Conservation (phyloP, 2,888 invertebrate genomes). For the Phaonia tiefii region DNA sequence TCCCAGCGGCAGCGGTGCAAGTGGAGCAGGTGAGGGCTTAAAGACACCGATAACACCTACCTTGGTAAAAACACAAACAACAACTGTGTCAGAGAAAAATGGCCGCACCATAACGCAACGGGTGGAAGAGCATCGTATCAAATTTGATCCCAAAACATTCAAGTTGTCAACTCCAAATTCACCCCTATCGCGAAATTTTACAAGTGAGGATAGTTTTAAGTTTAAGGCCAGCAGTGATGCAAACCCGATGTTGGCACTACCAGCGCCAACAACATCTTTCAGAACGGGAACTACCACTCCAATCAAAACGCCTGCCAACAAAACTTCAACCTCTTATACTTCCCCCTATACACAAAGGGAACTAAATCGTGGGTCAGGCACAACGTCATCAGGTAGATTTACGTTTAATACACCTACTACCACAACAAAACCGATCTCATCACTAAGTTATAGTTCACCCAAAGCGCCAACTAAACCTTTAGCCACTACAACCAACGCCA, state of each 20-base stretch:
- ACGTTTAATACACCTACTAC: constrained; percentile 13
- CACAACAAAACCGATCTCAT: constrained; percentile 43
- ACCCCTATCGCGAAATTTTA: constrained; percentile 52
- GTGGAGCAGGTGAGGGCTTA: constrained; percentile 30
- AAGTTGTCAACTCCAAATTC: constrained; percentile 66
- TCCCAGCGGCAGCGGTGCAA: constrained; percentile 49
- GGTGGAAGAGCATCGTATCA: constrained; percentile 71
- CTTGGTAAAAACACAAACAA: constrained; percentile 71
- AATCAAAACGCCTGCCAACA: constrained; percentile 52
- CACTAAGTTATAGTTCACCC: constrained; percentile 10
- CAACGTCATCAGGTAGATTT: constrained; percentile 29
- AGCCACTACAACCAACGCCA: constrained; percentile 34
- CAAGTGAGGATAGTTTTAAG: constrained; percentile 55
- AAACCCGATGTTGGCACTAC: constrained; percentile 20
- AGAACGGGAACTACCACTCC: constrained; percentile 38
- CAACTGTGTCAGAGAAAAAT: constrained; percentile 73
- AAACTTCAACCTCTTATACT: constrained; percentile 47
- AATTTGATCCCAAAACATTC: constrained; percentile 62
- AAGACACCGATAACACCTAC: constrained; percentile 69
- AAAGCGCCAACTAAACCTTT: constrained; percentile 33
- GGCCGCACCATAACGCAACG: constrained; percentile 73
- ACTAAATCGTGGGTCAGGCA: constrained; percentile 36
- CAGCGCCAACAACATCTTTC: constrained; percentile 1
- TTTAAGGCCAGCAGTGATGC: constrained; percentile 50
- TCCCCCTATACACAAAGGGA: constrained; percentile 56